These are phyloP conservation scores for Calliphora vicina DNA, from an alignment of 1,140 invertebrate genomes.

Conservation along the genomic window DNA sequence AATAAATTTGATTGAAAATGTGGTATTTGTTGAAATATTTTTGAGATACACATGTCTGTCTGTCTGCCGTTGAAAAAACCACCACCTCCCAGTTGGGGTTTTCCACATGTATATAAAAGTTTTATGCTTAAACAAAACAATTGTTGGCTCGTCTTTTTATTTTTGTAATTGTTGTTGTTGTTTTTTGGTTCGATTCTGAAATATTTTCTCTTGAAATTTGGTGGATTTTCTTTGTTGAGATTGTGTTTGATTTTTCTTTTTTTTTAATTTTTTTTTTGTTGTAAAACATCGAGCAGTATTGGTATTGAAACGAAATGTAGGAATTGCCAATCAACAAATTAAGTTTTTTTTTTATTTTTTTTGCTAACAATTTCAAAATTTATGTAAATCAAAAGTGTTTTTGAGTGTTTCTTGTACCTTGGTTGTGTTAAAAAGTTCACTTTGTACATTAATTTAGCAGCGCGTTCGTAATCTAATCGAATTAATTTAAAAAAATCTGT, in stretches of 20 bases:
- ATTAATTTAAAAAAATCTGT: neutral
- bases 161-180: no score
- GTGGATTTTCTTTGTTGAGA: no score
- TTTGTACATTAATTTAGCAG: neutral
- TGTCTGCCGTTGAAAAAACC: no score
- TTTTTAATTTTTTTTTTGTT: no score
- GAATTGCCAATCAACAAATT: neutral
- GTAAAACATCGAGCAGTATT: no score
- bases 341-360: neutral
- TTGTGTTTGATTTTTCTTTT: no score
- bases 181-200: no score
- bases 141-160: neutral
- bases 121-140: neutral
- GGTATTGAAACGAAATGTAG: neutral
- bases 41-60: neutral
- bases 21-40: no score
- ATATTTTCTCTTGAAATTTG: no score
- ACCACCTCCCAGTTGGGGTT: neutral
- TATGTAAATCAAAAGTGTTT: constrained; percentile 26
- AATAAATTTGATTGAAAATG: no score
- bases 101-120: neutral
- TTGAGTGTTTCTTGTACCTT: constrained; percentile 4
- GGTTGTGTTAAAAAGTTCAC: constrained; percentile 17
- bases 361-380: constrained; percentile 16
- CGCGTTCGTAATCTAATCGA: neutral